Evolutionary conservation across 2,113 vertebrate species (phyloP).

Genomic region (Epinephelus moara): DNA sequence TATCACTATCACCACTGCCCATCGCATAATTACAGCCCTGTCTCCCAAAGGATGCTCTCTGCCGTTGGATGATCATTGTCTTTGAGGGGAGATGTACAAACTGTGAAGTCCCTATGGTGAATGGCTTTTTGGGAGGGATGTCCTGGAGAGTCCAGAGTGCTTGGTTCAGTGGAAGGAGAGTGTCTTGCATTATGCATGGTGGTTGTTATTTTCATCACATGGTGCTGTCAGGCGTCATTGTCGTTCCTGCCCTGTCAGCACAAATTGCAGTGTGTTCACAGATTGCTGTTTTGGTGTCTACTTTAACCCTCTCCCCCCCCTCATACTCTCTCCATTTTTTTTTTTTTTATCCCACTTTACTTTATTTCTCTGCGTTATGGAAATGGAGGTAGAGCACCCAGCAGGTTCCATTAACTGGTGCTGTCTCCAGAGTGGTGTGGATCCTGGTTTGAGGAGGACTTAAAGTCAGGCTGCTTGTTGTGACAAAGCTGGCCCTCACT

Average conservation of each 20-base stretch:
- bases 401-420: slow-evolving; percentile 67
- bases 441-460: slow-evolving; percentile 25
- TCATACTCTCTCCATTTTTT: background rate
- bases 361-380: slow-evolving; percentile 18
- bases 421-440: slow-evolving; percentile 45
- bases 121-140: slow-evolving; percentile 34
- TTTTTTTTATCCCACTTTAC: background rate
- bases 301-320: slow-evolving; percentile 31
- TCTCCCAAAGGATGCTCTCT: slow-evolving; percentile 17
- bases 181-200: slow-evolving; percentile 77
- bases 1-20: slow-evolving; percentile 30
- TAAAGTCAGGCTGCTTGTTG: slow-evolving; percentile 47
- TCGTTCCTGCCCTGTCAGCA: slow-evolving; percentile 73
- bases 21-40: slow-evolving; percentile 38
- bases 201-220: slow-evolving; percentile 82
- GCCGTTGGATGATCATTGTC: slow-evolving; percentile 5
- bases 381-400: slow-evolving; percentile 36
- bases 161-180: slow-evolving; percentile 61
- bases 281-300: slow-evolving; percentile 63
- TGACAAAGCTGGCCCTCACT: slow-evolving; percentile 54
- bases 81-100: background rate
- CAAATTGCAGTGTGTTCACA: slow-evolving; percentile 63
- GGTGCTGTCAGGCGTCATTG: slow-evolving; percentile 73
- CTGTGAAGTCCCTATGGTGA: background rate
- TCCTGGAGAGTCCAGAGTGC: slow-evolving; percentile 61